Conservation (phyloP, 1,140 invertebrate genomes). For the Zophobas atratus region DNA sequence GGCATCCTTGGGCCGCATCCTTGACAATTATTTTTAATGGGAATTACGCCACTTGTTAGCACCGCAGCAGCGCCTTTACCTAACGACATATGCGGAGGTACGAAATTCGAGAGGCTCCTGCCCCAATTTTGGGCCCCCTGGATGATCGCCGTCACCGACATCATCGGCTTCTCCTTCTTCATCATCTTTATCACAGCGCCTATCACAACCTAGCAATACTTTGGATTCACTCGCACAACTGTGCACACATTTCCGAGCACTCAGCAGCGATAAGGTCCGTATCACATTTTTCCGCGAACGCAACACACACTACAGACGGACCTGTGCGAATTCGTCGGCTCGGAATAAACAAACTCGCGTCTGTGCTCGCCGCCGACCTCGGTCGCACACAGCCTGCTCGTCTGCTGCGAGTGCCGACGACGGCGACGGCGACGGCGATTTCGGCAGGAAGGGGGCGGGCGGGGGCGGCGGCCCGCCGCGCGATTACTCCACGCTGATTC, state of each 20-base stretch:
- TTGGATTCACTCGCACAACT: not conserved
- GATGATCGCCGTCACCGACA: constrained; percentile 86
- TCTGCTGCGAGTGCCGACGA: constrained; percentile 23
- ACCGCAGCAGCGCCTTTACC: constrained; percentile 56
- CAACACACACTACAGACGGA: not conserved
- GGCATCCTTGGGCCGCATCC: constrained; percentile 20
- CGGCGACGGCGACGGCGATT: constrained; percentile 39
- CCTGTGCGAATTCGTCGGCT: not conserved
- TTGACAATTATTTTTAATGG: constrained; percentile 24
- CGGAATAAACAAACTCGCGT: constrained; percentile 43
- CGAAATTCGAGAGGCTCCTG: constrained; percentile 68
- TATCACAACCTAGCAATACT: constrained; percentile 16
- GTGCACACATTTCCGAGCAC: constrained; percentile 14
- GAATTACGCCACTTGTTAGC: constrained; percentile 17
- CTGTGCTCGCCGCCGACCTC: constrained; percentile 28
- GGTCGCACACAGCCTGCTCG: constrained; percentile 45
- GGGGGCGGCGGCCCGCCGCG: not conserved
- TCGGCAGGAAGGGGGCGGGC: constrained; percentile 14
- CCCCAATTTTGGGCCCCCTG: constrained; percentile 77
- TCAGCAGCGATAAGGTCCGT: not conserved
- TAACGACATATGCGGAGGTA: constrained; percentile 61
- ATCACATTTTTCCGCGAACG: constrained; percentile 22
- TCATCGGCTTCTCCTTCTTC: constrained; percentile 89
- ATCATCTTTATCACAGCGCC: constrained; percentile 72
- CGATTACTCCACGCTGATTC: constrained; percentile 1